Conservation (phyloP, 2,888 invertebrate species). For the Koerneria pararmatus region DNA sequence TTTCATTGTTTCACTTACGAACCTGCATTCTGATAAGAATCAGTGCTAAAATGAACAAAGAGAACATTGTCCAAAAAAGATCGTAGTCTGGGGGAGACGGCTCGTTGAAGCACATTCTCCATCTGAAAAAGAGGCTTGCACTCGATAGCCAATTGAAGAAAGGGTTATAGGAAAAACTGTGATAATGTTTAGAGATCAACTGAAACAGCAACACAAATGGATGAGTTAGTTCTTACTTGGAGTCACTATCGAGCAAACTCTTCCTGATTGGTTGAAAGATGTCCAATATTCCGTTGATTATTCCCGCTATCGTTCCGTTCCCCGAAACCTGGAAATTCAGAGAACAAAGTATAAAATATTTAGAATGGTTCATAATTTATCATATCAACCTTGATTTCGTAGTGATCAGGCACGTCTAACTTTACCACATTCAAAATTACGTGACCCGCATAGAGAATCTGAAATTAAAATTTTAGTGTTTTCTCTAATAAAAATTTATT, state of each 20-base stretch:
- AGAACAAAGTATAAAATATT: background rate
- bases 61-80: background rate
- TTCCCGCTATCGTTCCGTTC: constrained; percentile 12
- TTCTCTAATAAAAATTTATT: too few relatives aligned
- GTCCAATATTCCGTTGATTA: constrained; percentile 15
- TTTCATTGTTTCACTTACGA: too few relatives aligned
- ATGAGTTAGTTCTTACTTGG: too few relatives aligned
- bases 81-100: constrained; percentile 11
- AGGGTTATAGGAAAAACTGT: too few relatives aligned
- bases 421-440: constrained; percentile 7
- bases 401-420: constrained; percentile 18
- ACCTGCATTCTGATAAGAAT: background rate
- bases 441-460: constrained; percentile 10
- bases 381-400: constrained; percentile 13
- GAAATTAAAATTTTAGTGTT: too few relatives aligned
- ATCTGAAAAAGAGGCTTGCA: background rate
- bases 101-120: constrained; percentile 11
- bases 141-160: too few relatives aligned
- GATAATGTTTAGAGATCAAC: too few relatives aligned
- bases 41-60: background rate
- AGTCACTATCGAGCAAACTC: background rate
- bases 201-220: too few relatives aligned
- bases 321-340: constrained; percentile 6
- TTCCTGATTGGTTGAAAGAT: constrained; percentile 14
- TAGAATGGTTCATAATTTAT: background rate